These are phyloP conservation scores for Siderastrea siderea DNA, from an alignment of 92 coral and sea anemone species.

Conservation along the genomic window DNA sequence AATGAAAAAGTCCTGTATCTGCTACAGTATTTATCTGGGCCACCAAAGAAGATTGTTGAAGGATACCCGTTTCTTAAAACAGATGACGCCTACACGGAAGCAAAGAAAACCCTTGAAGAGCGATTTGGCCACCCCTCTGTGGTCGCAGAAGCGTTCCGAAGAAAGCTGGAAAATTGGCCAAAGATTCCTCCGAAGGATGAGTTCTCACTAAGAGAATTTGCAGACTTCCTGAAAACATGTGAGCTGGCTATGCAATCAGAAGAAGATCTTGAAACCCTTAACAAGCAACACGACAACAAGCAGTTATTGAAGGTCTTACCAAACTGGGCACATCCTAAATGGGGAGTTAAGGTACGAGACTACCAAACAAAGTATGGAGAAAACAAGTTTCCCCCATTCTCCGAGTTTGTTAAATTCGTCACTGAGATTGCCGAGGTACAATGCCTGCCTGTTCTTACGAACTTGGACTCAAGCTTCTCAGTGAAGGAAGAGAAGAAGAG, in stretches of 20 bases:
- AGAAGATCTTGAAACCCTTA: constrained; percentile 60
- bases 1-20: constrained; percentile 42
- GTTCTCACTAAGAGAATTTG: constrained; percentile 52
- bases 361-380: constrained; percentile 49
- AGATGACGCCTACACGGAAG: constrained; percentile 47
- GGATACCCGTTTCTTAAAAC: constrained; percentile 53
- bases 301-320: constrained; percentile 53
- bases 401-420: constrained; percentile 57
- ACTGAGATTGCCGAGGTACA: constrained; percentile 54
- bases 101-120: constrained; percentile 53
- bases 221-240: constrained; percentile 59
- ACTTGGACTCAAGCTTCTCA: constrained; percentile 4
- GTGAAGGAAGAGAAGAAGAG: constrained; percentile 4
- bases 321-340: constrained; percentile 48
- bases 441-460: constrained; percentile 58
- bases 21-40: constrained; percentile 45
- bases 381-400: constrained; percentile 60
- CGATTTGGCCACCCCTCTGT: constrained; percentile 76
- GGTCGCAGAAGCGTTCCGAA: constrained; percentile 62
- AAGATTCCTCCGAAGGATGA: constrained; percentile 60
- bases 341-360: constrained; percentile 41
- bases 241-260: constrained; percentile 66
- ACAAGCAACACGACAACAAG: constrained; percentile 61
- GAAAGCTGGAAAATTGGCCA: constrained; percentile 63
- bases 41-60: constrained; percentile 57